Percentiles rank a stretch among this genome's conserved stretches.
These are phyloP conservation scores for Phalera bucephala DNA, from an alignment of 2,888 invertebrate genomes.

Conservation along the genomic window DNA sequence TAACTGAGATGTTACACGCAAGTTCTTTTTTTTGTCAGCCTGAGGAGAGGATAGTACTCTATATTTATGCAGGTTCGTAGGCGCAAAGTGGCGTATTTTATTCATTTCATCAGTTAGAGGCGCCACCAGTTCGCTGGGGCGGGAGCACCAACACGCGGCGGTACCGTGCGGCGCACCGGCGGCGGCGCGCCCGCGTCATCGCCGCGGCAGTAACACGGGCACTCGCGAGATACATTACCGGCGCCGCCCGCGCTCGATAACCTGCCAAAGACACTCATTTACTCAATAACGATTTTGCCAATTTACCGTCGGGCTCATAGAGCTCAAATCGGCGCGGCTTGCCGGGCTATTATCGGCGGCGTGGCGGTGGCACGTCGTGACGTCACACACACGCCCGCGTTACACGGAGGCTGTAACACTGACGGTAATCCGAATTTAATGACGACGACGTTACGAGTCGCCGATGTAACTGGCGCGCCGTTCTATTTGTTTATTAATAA, in stretches of 20 bases:
- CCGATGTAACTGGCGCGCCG: not conserved
- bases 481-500: not conserved
- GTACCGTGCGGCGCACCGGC: constrained; percentile 4
- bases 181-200: constrained; percentile 1
- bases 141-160: not conserved
- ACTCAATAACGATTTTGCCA: constrained; percentile 19
- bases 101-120: too few species aligned
- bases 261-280: constrained; percentile 30
- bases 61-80: too few species aligned
- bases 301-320: not conserved
- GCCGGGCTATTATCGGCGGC: not conserved
- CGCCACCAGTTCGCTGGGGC: too few species aligned
- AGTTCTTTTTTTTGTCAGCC: too few species aligned
- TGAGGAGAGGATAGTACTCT: too few species aligned
- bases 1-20: too few species aligned
- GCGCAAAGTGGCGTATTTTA: too few species aligned
- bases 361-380: not conserved
- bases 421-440: not conserved
- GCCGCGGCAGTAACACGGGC: constrained; percentile 1
- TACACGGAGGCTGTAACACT: not conserved
- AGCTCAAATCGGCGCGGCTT: not conserved
- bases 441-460: not conserved
- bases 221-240: constrained; percentile 10
- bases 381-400: not conserved
- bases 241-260: constrained; percentile 8